A percentile compares a stretch with the other conserved stretches of the same genome.
Evolutionary conservation across 2,113 vertebrate species (phyloP).

Genomic region (Scomber japonicus): DNA sequence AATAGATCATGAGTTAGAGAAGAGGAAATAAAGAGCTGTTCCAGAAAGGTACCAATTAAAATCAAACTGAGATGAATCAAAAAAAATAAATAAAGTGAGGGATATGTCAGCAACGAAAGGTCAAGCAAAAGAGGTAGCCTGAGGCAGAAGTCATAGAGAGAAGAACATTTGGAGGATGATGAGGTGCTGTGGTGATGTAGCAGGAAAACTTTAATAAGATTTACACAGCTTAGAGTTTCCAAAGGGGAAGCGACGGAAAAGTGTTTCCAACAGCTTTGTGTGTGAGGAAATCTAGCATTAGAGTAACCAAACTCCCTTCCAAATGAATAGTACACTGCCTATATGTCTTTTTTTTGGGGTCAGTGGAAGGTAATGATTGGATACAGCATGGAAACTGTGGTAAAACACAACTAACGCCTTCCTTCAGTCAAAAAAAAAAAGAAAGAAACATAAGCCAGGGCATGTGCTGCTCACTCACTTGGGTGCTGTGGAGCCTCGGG

Average conservation of each 20-base stretch:
- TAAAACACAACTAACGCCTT: background rate
- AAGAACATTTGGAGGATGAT: slow-evolving; percentile 42
- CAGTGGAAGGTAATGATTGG: background rate
- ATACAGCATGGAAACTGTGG: background rate
- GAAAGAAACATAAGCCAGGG: slow-evolving; percentile 7
- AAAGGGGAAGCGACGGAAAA: background rate
- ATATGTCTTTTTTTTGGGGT: background rate
- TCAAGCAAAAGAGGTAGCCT: slow-evolving; percentile 51
- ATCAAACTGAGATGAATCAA: slow-evolving; percentile 63
- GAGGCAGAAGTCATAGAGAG: slow-evolving; percentile 31
- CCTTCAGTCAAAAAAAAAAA: slow-evolving; percentile 23
- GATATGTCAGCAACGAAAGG: slow-evolving; percentile 66
- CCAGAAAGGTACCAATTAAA: slow-evolving; percentile 56
- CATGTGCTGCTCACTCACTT: slow-evolving; percentile 90
- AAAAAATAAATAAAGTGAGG: slow-evolving; percentile 45
- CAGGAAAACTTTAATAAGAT: background rate
- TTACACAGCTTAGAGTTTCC: slow-evolving; percentile 4
- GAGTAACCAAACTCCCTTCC: background rate
- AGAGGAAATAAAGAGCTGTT: slow-evolving; percentile 55
- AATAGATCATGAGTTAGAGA: slow-evolving; percentile 85
- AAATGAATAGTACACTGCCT: background rate
- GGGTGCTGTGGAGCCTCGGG: slow-evolving; percentile 92
- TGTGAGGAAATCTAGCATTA: background rate
- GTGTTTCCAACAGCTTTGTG: background rate
- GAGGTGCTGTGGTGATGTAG: slow-evolving; percentile 39